Evolutionary conservation across 1,140 invertebrate genomes (phyloP), one percentile per base, ranked within the genome.

Genomic region (Platorchestia sp.): DNA sequence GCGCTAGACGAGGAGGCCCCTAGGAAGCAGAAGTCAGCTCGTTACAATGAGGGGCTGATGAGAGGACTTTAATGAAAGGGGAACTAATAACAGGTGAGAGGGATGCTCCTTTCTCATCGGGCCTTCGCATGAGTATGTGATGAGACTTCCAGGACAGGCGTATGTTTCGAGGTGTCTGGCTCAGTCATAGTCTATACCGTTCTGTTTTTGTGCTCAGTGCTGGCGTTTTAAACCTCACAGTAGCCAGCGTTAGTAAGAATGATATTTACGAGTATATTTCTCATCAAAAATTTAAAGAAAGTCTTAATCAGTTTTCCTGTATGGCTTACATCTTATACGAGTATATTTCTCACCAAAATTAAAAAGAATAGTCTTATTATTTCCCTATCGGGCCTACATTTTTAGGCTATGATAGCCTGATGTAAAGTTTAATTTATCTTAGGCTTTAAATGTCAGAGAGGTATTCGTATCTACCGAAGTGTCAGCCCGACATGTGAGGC

Each of bases 21-120:
- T 43, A 90, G 44, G 87, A 90, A 90, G 87, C 87, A 44, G 87
- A 89, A 89, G 87, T 41, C n/a, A 0, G 91, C 43, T 44, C 91
- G 36, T 44, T 44, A 44, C 43, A 93, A 93, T 93, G 91, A 93
- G 40, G 45, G 44, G 45, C 41, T 93, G 91, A 93, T 93, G 91
- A 93, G 45, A 42, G 19, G 10, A 40, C 91, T 44, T 93, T 93
- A 93, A 44, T 89, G 36, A 89, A 44, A 41, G 87, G 43, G 41
- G 36, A 14, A 44, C 41, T 89, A 44, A 89, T 89, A 89, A 89
- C 41, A 75, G 59, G 59, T 75, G 59, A 75, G 59, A 75, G 59
- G 10, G 27, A 36, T 19, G 59, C 59, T 36, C 27, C 27, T 36
- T 14, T 75, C 10, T 36, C 14, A 22, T 75, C 3, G 59, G 59